phyloP scores from a whole-genome alignment of 2,113 vertebrate genomes.

The Cyanistes caeruleus region DNA sequence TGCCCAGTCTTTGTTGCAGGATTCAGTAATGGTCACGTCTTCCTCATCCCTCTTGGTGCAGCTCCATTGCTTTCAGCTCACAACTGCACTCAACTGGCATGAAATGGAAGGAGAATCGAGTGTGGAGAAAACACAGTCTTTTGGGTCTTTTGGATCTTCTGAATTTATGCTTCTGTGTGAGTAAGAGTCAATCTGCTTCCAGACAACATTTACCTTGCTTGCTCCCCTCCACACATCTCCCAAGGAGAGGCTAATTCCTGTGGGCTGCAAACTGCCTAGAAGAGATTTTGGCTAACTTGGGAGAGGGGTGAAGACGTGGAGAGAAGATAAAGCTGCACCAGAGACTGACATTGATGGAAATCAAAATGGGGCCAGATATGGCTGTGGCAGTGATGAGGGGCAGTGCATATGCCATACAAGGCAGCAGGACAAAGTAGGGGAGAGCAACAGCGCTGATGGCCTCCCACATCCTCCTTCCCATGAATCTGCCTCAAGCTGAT shows the following conservation, averaged over 20 bases:
- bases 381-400: rapidly evolving
- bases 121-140: neutral
- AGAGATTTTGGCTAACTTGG: neutral
- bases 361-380: neutral
- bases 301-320: neutral
- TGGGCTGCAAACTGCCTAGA: rapidly evolving
- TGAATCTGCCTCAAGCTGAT: neutral
- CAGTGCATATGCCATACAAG: rapidly evolving
- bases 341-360: neutral
- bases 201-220: neutral
- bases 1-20: neutral
- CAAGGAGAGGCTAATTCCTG: neutral
- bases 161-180: neutral
- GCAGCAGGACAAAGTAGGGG: rapidly evolving
- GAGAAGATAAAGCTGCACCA: neutral
- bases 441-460: neutral
- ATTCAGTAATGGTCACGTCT: neutral
- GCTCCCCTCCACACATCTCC: neutral
- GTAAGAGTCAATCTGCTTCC: neutral
- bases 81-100: neutral
- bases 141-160: neutral
- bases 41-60: neutral
- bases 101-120: neutral
- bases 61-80: neutral
- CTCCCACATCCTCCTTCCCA: neutral